These are phyloP conservation scores for Tapirus indicus DNA, from an alignment of 2,797 vertebrate genomes.

Conservation along the genomic window DNA sequence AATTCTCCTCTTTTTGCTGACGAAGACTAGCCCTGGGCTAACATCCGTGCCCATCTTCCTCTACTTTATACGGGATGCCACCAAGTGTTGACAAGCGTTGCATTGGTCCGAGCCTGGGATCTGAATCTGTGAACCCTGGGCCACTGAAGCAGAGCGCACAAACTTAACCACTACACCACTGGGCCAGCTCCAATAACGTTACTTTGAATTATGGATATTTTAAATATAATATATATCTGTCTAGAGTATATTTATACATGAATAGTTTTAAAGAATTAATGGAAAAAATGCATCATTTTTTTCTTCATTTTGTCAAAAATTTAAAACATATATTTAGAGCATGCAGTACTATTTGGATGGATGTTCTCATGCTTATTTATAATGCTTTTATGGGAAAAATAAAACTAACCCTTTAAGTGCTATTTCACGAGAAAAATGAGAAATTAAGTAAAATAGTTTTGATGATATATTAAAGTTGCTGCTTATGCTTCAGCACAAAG, in stretches of 20 bases:
- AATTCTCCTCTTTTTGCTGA: too few species aligned
- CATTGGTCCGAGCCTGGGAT: too few species aligned
- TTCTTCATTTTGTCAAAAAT: background rate
- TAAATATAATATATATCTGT: background rate
- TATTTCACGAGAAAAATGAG: slow-evolving; percentile 51
- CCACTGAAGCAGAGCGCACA: too few species aligned
- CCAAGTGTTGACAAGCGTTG: too few species aligned
- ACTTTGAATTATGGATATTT: background rate
- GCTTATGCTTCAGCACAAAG: slow-evolving; percentile 41
- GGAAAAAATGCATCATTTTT: background rate
- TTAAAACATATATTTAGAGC: slow-evolving; percentile 54
- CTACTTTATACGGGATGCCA: too few species aligned
- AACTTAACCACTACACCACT: too few species aligned
- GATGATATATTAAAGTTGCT: slow-evolving; percentile 49
- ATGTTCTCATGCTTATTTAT: slow-evolving; percentile 27
- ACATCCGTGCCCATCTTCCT: too few species aligned
- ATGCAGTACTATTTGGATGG: slow-evolving; percentile 21
- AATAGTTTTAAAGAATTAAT: slow-evolving; percentile 16
- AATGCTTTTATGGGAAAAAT: slow-evolving; percentile 68
- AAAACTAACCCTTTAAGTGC: slow-evolving; percentile 53
- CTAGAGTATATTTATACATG: background rate
- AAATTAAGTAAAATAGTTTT: slow-evolving; percentile 66
- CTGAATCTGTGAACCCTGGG: too few species aligned
- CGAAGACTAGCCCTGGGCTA: too few species aligned
- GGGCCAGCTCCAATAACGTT: background rate